These are phyloP conservation scores for Spisula subtruncata DNA, from an alignment of 2,888 invertebrate genomes.

Conservation along the genomic window DNA sequence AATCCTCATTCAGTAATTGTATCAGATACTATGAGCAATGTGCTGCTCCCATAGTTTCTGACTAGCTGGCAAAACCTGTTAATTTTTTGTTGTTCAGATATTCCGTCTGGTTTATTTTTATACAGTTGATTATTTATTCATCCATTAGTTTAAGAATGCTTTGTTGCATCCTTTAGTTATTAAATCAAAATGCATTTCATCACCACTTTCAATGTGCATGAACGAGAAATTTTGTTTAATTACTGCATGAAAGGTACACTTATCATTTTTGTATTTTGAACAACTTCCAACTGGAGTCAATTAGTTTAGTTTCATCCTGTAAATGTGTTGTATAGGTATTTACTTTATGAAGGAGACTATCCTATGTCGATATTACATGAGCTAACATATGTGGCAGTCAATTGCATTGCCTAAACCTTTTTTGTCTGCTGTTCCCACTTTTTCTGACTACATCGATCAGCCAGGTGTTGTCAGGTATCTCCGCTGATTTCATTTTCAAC, in stretches of 20 bases:
- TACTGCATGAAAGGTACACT: background rate
- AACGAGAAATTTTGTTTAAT: background rate
- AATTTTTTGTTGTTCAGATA: background rate
- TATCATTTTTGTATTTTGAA: conserved; percentile 8
- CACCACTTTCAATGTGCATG: background rate
- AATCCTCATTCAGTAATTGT: background rate
- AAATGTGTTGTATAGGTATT: background rate
- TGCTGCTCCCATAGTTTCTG: background rate
- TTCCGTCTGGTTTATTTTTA: conserved; percentile 4
- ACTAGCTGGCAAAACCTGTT: background rate
- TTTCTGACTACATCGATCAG: background rate
- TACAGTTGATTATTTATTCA: background rate
- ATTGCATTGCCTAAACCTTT: background rate
- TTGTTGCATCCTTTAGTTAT: background rate
- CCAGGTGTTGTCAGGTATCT: background rate
- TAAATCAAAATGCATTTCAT: background rate
- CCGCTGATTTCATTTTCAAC: background rate
- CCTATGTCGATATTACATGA: background rate
- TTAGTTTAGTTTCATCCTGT: background rate
- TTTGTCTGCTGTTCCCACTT: background rate
- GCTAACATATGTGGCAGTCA: conserved; percentile 19
- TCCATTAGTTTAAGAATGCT: background rate
- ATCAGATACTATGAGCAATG: background rate
- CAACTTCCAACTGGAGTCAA: background rate
- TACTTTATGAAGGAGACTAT: background rate